A percentile compares a stretch with the other conserved stretches of the same genome.
These are phyloP conservation scores for Colistium nudipinnis DNA, from an alignment of 2,113 vertebrate genomes.

Conservation along the genomic window DNA sequence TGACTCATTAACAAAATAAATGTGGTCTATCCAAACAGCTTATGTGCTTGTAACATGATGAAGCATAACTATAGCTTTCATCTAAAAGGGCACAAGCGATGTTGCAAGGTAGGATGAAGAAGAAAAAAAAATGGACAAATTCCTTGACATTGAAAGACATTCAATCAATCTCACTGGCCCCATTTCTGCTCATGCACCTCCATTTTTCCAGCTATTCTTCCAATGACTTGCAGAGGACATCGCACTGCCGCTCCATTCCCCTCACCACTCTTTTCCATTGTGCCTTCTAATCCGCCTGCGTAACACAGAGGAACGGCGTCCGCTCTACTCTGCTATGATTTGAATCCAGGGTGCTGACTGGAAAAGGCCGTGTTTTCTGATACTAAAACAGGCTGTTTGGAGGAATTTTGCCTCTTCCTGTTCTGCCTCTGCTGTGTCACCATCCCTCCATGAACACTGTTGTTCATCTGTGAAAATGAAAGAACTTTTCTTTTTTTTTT, in stretches of 20 bases:
- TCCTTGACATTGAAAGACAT: slow-evolving; percentile 35
- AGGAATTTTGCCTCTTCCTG: slow-evolving; percentile 27
- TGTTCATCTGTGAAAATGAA: slow-evolving; percentile 40
- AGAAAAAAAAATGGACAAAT: slow-evolving; percentile 19
- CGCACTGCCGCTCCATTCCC: slow-evolving; percentile 9
- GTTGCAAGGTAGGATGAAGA: slow-evolving; percentile 5
- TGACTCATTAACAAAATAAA: slow-evolving; percentile 11
- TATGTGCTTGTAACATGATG: not conserved
- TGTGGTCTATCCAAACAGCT: slow-evolving; percentile 8
- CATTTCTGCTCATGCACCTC: slow-evolving; percentile 45
- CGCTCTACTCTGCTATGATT: slow-evolving; percentile 5
- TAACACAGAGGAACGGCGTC: slow-evolving; percentile 8
- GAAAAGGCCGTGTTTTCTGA: slow-evolving; percentile 29
- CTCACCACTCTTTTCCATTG: slow-evolving; percentile 43
- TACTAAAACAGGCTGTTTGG: slow-evolving; percentile 33
- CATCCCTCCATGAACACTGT: not conserved
- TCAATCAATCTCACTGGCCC: slow-evolving; percentile 51
- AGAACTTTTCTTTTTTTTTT: slow-evolving; percentile 25
- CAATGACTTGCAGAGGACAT: slow-evolving; percentile 58
- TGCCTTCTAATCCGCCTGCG: slow-evolving; percentile 23
- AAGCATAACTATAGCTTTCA: slow-evolving; percentile 27
- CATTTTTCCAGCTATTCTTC: slow-evolving; percentile 53
- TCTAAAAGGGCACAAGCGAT: slow-evolving; percentile 2
- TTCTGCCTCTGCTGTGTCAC: slow-evolving; percentile 31
- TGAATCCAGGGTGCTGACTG: slow-evolving; percentile 24